Evolutionary conservation across 2,888 invertebrate species (phyloP).

Genomic region (Sympetrum striolatum): DNA sequence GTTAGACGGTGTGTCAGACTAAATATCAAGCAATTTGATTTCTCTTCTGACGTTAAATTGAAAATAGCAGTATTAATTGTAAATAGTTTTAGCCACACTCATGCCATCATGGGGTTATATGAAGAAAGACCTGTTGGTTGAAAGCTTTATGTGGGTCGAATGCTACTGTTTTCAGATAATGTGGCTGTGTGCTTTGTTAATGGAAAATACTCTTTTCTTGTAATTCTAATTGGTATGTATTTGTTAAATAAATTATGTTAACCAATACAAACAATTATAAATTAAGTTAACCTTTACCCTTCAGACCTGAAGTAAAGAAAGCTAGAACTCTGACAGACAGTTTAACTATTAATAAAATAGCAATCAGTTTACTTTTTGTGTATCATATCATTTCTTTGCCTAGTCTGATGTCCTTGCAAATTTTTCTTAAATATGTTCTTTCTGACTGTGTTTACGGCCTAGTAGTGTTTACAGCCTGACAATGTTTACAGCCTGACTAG

Average conservation of each 20-base stretch:
- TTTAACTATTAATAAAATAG: too few relatives aligned
- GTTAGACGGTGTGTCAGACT: not conserved
- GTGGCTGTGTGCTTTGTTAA: constrained; percentile 10
- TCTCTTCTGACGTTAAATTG: not conserved
- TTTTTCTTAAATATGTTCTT: too few relatives aligned
- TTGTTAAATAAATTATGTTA: not conserved
- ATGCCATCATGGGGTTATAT: not conserved
- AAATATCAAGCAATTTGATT: not conserved
- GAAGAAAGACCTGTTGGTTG: not conserved
- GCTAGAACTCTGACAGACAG: too few relatives aligned
- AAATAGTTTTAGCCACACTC: not conserved
- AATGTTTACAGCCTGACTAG: too few relatives aligned
- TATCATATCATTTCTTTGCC: too few relatives aligned
- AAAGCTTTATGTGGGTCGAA: not conserved
- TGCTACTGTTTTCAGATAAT: not conserved
- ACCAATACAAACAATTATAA: not conserved
- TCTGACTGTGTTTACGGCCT: too few relatives aligned
- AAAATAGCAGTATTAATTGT: not conserved
- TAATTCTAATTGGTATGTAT: not conserved
- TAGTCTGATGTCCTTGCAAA: too few relatives aligned
- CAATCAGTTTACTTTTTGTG: too few relatives aligned
- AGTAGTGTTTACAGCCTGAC: too few relatives aligned
- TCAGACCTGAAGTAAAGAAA: too few relatives aligned
- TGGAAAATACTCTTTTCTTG: not conserved
- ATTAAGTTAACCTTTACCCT: too few relatives aligned